phyloP scores from a whole-genome alignment of 1,140 invertebrate genomes.

The Lethrus apterus region DNA sequence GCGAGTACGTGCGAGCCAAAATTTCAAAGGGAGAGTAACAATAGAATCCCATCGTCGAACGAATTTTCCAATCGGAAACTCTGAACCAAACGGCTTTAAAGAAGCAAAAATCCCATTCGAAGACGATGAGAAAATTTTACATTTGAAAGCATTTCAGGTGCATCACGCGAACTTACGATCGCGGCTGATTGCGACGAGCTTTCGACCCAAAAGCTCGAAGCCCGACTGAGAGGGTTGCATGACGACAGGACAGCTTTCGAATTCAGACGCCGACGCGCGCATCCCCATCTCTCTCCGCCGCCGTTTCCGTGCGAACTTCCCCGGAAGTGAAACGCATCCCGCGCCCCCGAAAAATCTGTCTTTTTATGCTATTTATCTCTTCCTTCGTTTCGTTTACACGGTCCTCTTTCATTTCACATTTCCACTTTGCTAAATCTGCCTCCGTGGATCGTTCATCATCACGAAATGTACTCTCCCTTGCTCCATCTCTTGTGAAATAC shows the following conservation, averaged over 20 bases:
- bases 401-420: slow-evolving; percentile 32
- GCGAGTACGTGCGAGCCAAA: no score
- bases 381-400: slow-evolving; percentile 32
- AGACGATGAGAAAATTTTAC: no score
- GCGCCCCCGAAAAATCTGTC: slow-evolving; percentile 28
- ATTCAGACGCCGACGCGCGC: slow-evolving; percentile 22
- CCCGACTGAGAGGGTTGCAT: slow-evolving; percentile 26
- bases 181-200: slow-evolving; percentile 8
- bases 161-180: no score
- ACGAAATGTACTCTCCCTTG: no score
- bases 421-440: slow-evolving; percentile 32
- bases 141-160: no score
- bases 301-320: background rate
- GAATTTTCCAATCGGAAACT: no score
- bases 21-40: no score
- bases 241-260: slow-evolving; percentile 23
- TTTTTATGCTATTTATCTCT: slow-evolving; percentile 32
- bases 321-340: no score
- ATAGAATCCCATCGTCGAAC: no score
- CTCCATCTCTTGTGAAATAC: no score
- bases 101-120: no score
- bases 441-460: slow-evolving; percentile 32
- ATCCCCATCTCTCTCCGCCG: slow-evolving; percentile 10
- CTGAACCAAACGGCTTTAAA: no score
- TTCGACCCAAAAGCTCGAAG: slow-evolving; percentile 18